phyloP scores from a whole-genome alignment of 2,888 invertebrate species.

The Penaeus monodon region DNA sequence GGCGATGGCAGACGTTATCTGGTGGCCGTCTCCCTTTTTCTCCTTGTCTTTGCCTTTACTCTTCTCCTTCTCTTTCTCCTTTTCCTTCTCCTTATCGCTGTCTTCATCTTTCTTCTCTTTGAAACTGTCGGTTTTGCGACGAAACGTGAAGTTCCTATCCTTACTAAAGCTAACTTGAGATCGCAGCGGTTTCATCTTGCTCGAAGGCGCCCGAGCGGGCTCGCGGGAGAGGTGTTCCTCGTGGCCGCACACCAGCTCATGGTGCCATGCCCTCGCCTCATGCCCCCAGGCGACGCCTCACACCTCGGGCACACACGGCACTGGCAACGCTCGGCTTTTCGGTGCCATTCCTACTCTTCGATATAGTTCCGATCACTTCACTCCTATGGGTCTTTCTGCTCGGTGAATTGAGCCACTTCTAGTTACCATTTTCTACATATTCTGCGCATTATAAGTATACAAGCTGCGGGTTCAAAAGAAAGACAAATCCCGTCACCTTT shows the following conservation, averaged over 20 bases:
- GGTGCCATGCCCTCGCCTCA: conserved; percentile 18
- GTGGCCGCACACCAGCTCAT: neutral
- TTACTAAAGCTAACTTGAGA: conserved; percentile 50
- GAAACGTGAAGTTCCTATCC: conserved; percentile 50
- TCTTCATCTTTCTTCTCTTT: conserved; percentile 19
- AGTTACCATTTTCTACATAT: neutral
- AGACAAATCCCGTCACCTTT: neutral
- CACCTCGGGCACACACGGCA: neutral
- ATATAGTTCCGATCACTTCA: neutral
- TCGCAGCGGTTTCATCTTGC: conserved; percentile 48
- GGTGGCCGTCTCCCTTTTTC: conserved; percentile 8
- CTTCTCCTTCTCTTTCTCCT: conserved; percentile 19
- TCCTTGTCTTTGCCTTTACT: conserved; percentile 32
- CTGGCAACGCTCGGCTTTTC: too few relatives aligned
- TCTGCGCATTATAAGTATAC: neutral
- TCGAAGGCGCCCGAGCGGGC: neutral
- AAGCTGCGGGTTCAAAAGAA: neutral
- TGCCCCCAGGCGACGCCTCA: neutral
- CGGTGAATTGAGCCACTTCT: neutral
- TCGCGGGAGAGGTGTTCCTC: neutral
- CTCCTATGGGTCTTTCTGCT: neutral
- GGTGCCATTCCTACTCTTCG: too few relatives aligned
- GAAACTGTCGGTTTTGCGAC: conserved; percentile 44
- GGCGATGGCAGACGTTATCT: conserved; percentile 50
- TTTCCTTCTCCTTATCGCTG: conserved; percentile 6